phyloP scores from a whole-genome alignment of 2,888 invertebrate genomes.

The Pollenia labialis region DNA sequence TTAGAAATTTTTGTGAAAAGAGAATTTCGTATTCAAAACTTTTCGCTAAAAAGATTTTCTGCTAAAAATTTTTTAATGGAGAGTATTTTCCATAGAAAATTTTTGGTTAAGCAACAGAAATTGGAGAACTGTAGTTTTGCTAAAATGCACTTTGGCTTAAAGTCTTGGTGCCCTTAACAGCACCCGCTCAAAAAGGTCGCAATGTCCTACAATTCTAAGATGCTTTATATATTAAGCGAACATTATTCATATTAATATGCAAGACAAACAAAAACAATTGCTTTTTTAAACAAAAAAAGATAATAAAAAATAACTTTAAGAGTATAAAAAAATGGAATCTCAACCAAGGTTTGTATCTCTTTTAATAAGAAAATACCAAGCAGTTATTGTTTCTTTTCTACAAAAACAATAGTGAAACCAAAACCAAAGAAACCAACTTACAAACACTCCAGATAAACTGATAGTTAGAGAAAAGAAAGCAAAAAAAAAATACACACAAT shows the following conservation, averaged over 20 bases:
- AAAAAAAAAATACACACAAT: background rate
- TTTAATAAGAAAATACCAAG: slow-evolving; percentile 71
- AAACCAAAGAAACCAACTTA: slow-evolving; percentile 54
- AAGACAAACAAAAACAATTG: slow-evolving; percentile 68
- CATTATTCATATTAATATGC: slow-evolving; percentile 73
- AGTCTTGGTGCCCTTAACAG: background rate
- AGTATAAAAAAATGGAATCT: slow-evolving; percentile 59
- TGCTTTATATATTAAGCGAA: slow-evolving; percentile 62
- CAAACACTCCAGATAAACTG: slow-evolving; percentile 53
- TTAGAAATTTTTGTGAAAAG: background rate
- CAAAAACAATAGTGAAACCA: slow-evolving; percentile 52
- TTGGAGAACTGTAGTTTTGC: no score
- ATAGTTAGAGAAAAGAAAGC: slow-evolving; percentile 55
- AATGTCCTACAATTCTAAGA: slow-evolving; percentile 35
- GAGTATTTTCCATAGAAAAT: no score
- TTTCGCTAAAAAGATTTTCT: no score
- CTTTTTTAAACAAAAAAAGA: slow-evolving; percentile 29
- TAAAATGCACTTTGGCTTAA: no score
- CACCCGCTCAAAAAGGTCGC: background rate
- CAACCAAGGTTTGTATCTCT: slow-evolving; percentile 58
- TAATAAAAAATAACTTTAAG: slow-evolving; percentile 23
- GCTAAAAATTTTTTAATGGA: no score
- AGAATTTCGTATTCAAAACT: background rate
- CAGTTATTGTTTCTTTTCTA: slow-evolving; percentile 60
- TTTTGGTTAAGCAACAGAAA: no score